phyloP scores from a whole-genome alignment of 2,797 vertebrate species.

The Danio albolineatus region DNA sequence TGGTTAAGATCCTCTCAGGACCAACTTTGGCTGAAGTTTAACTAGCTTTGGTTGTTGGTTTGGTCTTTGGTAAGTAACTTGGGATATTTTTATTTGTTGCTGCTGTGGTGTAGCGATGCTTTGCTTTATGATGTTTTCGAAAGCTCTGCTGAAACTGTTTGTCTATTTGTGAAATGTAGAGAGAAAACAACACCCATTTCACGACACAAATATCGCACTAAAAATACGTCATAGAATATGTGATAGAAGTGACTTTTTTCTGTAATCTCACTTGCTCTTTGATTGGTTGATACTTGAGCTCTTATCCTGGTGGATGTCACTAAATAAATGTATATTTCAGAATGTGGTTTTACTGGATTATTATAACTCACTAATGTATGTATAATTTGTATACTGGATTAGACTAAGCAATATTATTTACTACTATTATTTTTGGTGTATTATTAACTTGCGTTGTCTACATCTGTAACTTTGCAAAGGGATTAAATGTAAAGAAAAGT shows the following conservation, averaged over 20 bases:
- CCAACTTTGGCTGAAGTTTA: neutral
- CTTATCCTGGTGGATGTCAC: too few relatives aligned
- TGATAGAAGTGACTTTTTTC: neutral
- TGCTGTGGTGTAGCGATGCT: slow-evolving; percentile 60
- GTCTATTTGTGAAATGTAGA: slow-evolving; percentile 1
- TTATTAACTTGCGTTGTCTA: too few relatives aligned
- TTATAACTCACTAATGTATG: too few relatives aligned
- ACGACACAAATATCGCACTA: neutral
- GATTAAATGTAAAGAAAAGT: too few relatives aligned
- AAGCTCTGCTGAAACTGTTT: neutral
- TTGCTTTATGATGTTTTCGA: neutral
- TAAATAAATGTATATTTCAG: too few relatives aligned
- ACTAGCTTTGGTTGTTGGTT: slow-evolving; percentile 10
- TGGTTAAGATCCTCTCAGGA: neutral
- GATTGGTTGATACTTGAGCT: too few relatives aligned
- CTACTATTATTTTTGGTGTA: too few relatives aligned
- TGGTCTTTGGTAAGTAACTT: slow-evolving; percentile 33
- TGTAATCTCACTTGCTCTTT: too few relatives aligned
- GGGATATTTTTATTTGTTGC: neutral
- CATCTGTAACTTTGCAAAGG: too few relatives aligned
- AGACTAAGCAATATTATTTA: too few relatives aligned
- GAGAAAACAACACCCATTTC: neutral
- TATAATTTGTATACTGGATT: too few relatives aligned
- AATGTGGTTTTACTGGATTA: too few relatives aligned
- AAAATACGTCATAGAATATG: neutral